Base-by-base conservation (phyloP, 2,113 vertebrate genomes). In the Xenopus borealis region DNA sequence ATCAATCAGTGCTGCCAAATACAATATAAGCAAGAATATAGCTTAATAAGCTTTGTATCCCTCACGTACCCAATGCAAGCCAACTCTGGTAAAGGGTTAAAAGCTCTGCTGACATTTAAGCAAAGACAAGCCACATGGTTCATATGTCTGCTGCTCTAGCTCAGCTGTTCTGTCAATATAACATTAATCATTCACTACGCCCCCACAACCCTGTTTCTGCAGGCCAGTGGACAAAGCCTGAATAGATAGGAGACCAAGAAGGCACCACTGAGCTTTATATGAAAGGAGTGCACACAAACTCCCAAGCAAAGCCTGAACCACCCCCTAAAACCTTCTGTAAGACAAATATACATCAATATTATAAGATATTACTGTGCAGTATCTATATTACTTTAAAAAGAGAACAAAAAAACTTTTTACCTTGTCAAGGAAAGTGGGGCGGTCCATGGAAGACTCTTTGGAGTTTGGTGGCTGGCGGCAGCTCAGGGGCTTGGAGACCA, bases 381-480 rank as follows among this genome's bases (percentile, higher is more conserved):
- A 6, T 6, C 33, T 40, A 1, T 9, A 40, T 40, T 40, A 0
- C 3, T 40, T 40, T 27, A 6, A 2, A 40, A 40, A 40, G 1
- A 40, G 33, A 40, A 40, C 33, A 6, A 27, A 27, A 27, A 27
- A 27, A 55, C 53, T 16, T n/a, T 5, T 18, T 62, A 97, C 97
- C 95, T 98, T 99, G 91, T 98, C 96, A 10, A 97, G 92, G 89
- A 94, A 99, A 86, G 92, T 81, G 87, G 84, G 87, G 86, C 96
- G 95, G 86, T 99, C 97, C 79, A 93, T 88, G 84, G 94, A 94
- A 91, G 93, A 92, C 93, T 99, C 97, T 97, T 99, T 99, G 92
- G 96, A 95, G 93, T 96, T 93, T 67, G 90, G 91, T 84, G 92
- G 91, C 86, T 95, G 93, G 84, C 96, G 96, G 91, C 95, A 96